Conservation (phyloP, 2,888 invertebrate species). For the Tetramorium bicarinatum region DNA sequence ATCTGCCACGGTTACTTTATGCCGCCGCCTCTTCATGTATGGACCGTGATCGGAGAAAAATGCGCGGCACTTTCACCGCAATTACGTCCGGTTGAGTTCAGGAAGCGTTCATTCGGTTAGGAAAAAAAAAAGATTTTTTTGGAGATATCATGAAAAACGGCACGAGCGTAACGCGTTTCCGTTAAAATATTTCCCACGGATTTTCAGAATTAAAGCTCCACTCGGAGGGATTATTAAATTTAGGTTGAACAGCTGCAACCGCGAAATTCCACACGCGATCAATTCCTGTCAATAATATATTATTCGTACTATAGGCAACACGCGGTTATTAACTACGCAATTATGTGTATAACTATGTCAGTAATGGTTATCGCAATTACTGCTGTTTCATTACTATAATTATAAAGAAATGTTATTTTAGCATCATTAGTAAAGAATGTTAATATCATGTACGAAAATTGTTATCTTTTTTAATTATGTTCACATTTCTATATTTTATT, state of each 20-base stretch:
- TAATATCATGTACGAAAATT: not conserved
- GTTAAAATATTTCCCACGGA: slow-evolving; percentile 33
- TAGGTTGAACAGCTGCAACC: slow-evolving; percentile 18
- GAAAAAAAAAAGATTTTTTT: slow-evolving; percentile 34
- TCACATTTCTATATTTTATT: not conserved
- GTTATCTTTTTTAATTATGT: not conserved
- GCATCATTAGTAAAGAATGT: not conserved
- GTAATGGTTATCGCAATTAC: not conserved
- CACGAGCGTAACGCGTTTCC: not conserved
- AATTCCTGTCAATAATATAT: slow-evolving; percentile 24
- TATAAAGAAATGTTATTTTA: not conserved
- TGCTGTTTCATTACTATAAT: not conserved
- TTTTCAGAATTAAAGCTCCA: slow-evolving; percentile 23
- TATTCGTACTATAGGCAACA: not conserved
- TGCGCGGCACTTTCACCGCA: slow-evolving; percentile 82
- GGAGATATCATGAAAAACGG: not conserved
- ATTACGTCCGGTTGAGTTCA: slow-evolving; percentile 75
- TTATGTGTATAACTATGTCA: not conserved
- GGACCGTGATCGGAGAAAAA: slow-evolving; percentile 74
- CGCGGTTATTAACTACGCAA: not conserved
- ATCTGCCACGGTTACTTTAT: slow-evolving; percentile 74
- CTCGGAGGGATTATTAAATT: slow-evolving; percentile 32
- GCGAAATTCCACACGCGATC: not conserved
- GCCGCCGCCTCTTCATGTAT: slow-evolving; percentile 65
- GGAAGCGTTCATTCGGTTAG: slow-evolving; percentile 68